Evolutionary conservation across 2,797 vertebrate species (phyloP), one percentile per base, ranked within the genome.

Genomic region (Xiphorhynchus erythropygius): DNA sequence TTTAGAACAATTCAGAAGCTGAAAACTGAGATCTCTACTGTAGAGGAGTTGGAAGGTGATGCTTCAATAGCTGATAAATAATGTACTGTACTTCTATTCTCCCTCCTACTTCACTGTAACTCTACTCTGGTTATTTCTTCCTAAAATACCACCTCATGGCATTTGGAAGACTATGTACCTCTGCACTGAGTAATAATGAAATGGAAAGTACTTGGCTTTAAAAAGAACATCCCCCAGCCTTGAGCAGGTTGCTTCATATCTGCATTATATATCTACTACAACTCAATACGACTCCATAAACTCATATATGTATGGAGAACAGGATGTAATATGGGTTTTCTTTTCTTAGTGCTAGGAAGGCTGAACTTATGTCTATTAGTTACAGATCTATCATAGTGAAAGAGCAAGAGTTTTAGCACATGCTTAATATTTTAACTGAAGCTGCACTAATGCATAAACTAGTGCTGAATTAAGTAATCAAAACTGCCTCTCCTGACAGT

Each of bases 61-160:
- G 60, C 41, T 68, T 93, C 52, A 37, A 13, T 10, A 87, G 56
- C 59, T 93, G 80, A 96, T 97, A 92, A 97, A 97, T 97, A 96
- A 97, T 97, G 94, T 44, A 96, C 39, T 49, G 49, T 73, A 87
- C 68, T 91, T 86, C 46, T 87, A 16, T 73, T 91, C 63, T 94
- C 85, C 60, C 30, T 35, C 24, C 47, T 56, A 3, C 74, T 83
- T 82, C 67, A 79, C 65, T 91, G 91, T 77, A 95, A 95, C 28
- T 71, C 35, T 77, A 84, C 41, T 62, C 79, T 46, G 21, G 11
- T 59, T 88, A 56, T 53, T 93, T 76, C 65, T 90, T 81, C 35
- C 47, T 55, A 37, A 85, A 93, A 35, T 63, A 92, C 44, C 35
- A 56, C 16, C 42, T 37, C 27, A 35, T 7, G 50, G 39, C 53